Percentiles rank a stretch among this genome's conserved stretches.
Conservation (phyloP, 2,113 vertebrate species). For the Python bivittatus region DNA sequence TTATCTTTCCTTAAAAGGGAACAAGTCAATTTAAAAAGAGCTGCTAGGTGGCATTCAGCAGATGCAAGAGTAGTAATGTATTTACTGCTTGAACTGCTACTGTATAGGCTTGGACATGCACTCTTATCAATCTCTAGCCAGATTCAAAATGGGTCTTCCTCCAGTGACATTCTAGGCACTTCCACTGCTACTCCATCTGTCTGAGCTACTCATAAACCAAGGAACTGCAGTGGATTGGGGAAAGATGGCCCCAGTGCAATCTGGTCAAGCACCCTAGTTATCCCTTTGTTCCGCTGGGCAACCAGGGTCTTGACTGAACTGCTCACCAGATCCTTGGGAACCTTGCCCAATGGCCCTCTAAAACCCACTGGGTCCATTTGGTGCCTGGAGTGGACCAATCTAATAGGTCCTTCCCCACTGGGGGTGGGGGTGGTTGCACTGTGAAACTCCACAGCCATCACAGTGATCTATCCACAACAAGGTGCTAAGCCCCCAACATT, state of each 20-base stretch:
- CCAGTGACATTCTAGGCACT: background rate
- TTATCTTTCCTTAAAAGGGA: background rate
- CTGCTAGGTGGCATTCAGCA: background rate
- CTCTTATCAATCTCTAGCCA: background rate
- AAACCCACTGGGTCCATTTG: background rate
- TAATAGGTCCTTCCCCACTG: background rate
- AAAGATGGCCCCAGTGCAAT: background rate
- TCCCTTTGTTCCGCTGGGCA: background rate
- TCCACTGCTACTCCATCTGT: background rate
- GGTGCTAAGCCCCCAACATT: background rate
- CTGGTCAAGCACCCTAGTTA: background rate
- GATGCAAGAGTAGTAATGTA: background rate
- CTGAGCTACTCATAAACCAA: background rate
- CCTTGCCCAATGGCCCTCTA: no score
- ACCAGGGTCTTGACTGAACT: background rate
- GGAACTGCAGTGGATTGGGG: background rate
- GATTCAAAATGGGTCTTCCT: background rate
- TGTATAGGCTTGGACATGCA: background rate
- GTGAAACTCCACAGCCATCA: background rate
- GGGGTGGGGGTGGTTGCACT: background rate
- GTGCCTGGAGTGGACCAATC: background rate
- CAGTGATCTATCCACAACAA: background rate
- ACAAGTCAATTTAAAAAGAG: background rate
- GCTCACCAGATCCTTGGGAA: background rate
- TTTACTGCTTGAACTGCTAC: no score